These are phyloP conservation scores for Cricetomys ansorgei DNA, from an alignment of 2,113 vertebrate species.

Conservation along the genomic window DNA sequence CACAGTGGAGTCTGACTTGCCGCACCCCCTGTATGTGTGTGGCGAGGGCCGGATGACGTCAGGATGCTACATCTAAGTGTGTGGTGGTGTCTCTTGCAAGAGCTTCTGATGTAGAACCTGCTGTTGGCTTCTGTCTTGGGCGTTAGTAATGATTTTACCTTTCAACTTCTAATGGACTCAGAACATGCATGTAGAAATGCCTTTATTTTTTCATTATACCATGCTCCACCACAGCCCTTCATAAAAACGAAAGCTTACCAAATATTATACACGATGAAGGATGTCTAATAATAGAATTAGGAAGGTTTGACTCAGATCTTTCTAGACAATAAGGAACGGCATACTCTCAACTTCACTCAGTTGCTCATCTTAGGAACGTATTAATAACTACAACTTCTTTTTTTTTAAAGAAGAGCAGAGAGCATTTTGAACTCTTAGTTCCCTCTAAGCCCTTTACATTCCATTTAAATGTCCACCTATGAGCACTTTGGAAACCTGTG, in stretches of 20 bases:
- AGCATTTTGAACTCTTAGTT: not conserved
- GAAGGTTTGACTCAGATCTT: not conserved
- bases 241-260: not conserved
- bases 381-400: not conserved
- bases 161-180: not conserved
- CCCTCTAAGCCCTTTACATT: not conserved
- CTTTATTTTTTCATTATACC: not conserved
- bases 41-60: not conserved
- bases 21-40: no score
- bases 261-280: not conserved
- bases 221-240: not conserved
- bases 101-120: not conserved
- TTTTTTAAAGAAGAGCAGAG: not conserved
- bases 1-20: not conserved
- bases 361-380: not conserved
- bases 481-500: not conserved
- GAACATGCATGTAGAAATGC: not conserved
- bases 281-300: not conserved
- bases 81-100: not conserved
- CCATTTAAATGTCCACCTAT: not conserved
- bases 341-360: not conserved
- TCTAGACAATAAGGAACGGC: not conserved
- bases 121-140: fast-evolving
- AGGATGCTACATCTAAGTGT: fast-evolving
- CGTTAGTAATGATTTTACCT: not conserved